A percentile compares a stretch with the other conserved stretches of the same genome.
Conservation (phyloP, 2,113 vertebrate genomes). For the Corythaeola cristata region DNA sequence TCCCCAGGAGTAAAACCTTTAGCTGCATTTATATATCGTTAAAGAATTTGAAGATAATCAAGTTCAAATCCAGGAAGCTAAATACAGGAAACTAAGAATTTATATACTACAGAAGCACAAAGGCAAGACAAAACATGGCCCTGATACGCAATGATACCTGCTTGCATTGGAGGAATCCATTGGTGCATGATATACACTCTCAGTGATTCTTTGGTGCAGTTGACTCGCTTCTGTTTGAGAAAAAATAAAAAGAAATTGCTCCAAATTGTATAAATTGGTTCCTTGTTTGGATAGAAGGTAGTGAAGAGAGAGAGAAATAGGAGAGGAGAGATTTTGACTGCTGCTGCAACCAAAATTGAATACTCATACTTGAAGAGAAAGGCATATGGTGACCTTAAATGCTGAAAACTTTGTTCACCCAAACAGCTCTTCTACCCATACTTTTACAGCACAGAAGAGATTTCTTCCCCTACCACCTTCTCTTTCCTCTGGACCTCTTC, state of each 20-base stretch:
- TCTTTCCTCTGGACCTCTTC: neutral
- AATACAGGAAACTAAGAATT: neutral
- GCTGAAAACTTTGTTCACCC: neutral
- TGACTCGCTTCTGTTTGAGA: constrained; percentile 86
- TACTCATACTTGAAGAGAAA: neutral
- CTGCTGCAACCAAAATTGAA: neutral
- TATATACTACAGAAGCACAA: neutral
- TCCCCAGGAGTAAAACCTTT: neutral
- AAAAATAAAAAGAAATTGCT: constrained; percentile 18
- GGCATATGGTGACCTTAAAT: neutral
- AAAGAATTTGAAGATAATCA: neutral
- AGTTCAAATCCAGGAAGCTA: neutral
- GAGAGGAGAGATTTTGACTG: neutral
- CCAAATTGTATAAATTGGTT: neutral
- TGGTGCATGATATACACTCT: constrained; percentile 84
- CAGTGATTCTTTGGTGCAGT: constrained; percentile 84
- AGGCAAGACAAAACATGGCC: neutral
- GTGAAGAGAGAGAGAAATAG: neutral
- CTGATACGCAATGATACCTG: constrained; percentile 52
- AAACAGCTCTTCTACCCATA: neutral
- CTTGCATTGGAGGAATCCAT: constrained; percentile 78
- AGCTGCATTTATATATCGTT: neutral
- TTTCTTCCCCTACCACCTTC: neutral
- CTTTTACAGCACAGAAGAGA: neutral
- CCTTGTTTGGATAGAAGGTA: neutral